Evolutionary conservation across 2,797 vertebrate species (phyloP).

Genomic region (Dromococcyx pavoninus): DNA sequence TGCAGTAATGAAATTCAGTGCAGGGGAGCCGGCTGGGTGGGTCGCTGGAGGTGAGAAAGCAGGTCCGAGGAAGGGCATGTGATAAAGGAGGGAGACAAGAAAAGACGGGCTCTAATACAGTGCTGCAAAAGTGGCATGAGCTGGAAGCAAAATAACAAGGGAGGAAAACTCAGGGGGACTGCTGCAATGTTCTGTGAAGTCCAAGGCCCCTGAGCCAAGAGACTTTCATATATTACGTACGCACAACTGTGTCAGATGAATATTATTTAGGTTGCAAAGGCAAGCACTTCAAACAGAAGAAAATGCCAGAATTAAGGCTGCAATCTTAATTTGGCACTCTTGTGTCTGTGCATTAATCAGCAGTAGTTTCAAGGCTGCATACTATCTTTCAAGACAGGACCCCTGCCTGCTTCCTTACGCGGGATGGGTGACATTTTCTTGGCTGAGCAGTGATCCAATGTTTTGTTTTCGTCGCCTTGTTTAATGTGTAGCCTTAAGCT

Average conservation of each 20-base stretch:
- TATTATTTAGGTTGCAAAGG: constrained; percentile 52
- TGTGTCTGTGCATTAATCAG: not conserved
- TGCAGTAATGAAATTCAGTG: not conserved
- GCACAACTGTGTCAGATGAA: constrained; percentile 3
- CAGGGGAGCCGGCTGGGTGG: not conserved
- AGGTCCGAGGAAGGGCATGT: not conserved
- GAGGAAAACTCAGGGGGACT: constrained; percentile 31
- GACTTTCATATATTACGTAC: constrained; percentile 5
- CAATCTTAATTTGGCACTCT: constrained; percentile 22
- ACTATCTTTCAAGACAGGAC: not conserved
- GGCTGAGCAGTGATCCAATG: not conserved
- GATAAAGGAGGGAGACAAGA: not conserved
- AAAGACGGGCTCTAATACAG: not conserved
- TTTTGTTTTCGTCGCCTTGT: not conserved
- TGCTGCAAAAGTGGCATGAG: not conserved
- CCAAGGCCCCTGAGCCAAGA: constrained; percentile 20
- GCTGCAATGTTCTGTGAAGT: constrained; percentile 46
- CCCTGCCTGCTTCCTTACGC: not conserved
- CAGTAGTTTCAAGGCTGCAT: not conserved
- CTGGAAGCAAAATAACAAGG: not conserved
- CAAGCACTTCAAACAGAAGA: constrained; percentile 31
- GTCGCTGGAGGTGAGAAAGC: constrained; percentile 14
- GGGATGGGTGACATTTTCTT: not conserved
- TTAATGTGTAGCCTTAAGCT: not conserved
- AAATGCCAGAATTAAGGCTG: constrained; percentile 36